Conservation (phyloP, 2,888 invertebrate genomes). For the Andricus quercusramuli region DNA sequence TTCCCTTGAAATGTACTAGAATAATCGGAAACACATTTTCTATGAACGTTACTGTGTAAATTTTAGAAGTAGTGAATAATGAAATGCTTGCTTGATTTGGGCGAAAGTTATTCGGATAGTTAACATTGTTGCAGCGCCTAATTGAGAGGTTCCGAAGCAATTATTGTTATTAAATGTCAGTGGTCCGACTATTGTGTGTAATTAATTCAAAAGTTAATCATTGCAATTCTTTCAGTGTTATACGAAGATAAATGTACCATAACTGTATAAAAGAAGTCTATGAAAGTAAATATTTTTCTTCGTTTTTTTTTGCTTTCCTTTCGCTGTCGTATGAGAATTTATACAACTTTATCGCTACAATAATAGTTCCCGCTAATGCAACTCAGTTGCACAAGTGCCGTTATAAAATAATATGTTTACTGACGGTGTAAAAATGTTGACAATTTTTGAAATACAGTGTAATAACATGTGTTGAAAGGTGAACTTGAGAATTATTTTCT, state of each 20-base stretch:
- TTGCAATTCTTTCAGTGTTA: constrained; percentile 54
- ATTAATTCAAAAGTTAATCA: constrained; percentile 44
- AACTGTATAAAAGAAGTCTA: constrained; percentile 65
- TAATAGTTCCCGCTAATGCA: constrained; percentile 10
- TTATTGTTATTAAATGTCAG: constrained; percentile 36
- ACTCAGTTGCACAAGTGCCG: background rate
- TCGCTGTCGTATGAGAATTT: background rate
- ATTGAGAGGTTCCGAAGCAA: constrained; percentile 18
- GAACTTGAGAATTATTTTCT: background rate
- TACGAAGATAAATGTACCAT: constrained; percentile 67
- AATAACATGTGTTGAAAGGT: background rate
- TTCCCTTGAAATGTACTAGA: constrained; percentile 40
- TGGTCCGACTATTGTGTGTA: constrained; percentile 29
- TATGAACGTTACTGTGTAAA: constrained; percentile 44
- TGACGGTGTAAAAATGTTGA: background rate
- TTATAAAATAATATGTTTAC: constrained; percentile 3
- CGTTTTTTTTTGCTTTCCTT: background rate
- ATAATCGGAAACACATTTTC: constrained; percentile 48
- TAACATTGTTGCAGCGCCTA: constrained; percentile 25
- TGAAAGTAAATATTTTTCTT: constrained; percentile 46
- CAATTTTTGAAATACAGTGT: constrained; percentile 5
- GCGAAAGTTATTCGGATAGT: constrained; percentile 29
- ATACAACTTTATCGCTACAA: background rate
- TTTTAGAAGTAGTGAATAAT: constrained; percentile 45
- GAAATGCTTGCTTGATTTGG: constrained; percentile 47